Percentiles rank a stretch among this genome's conserved stretches.
These are phyloP conservation scores for Baronia brevicornis DNA, from an alignment of 2,888 invertebrate genomes.

Conservation along the genomic window DNA sequence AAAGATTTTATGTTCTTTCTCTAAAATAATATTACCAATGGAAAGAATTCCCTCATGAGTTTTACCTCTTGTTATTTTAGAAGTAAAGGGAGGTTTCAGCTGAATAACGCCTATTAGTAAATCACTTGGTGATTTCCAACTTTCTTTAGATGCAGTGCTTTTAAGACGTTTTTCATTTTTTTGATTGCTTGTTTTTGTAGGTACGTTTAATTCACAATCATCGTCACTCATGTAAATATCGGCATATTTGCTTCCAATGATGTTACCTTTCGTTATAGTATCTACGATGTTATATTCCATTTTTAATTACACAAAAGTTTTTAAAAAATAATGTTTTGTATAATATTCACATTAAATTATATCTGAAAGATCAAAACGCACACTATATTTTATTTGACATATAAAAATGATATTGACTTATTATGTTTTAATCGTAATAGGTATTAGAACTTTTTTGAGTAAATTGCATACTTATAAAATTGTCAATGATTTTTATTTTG, in stretches of 20 bases:
- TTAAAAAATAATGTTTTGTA: slow-evolving; percentile 2
- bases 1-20: slow-evolving; percentile 39
- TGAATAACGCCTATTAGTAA: slow-evolving; percentile 48
- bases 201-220: slow-evolving; percentile 25
- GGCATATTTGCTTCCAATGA: slow-evolving; percentile 49
- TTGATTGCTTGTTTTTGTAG: slow-evolving; percentile 6
- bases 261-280: slow-evolving; percentile 32
- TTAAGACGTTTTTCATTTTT: slow-evolving; percentile 6
- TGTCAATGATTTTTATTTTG: no score
- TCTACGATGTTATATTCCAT: slow-evolving; percentile 37
- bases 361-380: no score
- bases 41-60: slow-evolving; percentile 58
- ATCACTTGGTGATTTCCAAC: slow-evolving; percentile 64
- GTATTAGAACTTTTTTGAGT: no score
- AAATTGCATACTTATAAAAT: no score
- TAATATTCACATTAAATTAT: no score
- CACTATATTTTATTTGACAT: no score
- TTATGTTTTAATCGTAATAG: no score
- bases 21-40: slow-evolving; percentile 48
- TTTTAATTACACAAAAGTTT: slow-evolving; percentile 3
- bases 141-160: slow-evolving; percentile 2
- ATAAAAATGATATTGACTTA: no score
- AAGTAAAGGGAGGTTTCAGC: slow-evolving; percentile 58
- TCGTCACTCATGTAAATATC: slow-evolving; percentile 49
- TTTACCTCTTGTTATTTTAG: slow-evolving; percentile 56